Evolutionary conservation across 2,888 invertebrate genomes (phyloP), one percentile per base, ranked within the genome.

Genomic region (Syrista parreyssii): DNA sequence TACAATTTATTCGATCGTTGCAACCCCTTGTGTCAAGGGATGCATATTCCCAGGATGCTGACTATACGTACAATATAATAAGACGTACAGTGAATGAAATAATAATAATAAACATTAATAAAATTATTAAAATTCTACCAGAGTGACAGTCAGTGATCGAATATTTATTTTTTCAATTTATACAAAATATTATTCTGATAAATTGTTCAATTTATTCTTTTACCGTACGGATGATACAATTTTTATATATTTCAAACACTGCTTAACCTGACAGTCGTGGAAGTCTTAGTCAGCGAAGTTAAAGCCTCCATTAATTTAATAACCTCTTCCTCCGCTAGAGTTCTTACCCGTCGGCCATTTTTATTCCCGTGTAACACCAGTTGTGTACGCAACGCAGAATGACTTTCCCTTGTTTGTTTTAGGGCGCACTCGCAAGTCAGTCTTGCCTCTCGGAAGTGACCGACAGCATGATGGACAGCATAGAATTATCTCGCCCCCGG

Each of bases 401-500:
- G 69, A 40, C 71, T 71, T 74, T 74, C 36, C 74, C 68, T 32
- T 81, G 81, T 84, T 85, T 85, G 82, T 82, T 84, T 85, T 80
- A 85, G 71, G 78, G 34, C 75, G 77, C 68, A 71, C 31, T 71
- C 71, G 23, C 32, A 33, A 33, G 33, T 32, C 32, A 6, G 71
- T 32, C 71, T 86, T 84, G 81, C 83, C 83, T 82, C 83, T 82
- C 84, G 81, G 79, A 87, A 84, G 83, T 78, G 84, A 80, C 82
- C 80, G 81, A 77, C 79, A 75, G 81, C 83, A 80, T 83, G 82
- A 83, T 78, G 80, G 89, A 88, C 89, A 89, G 83, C 83, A 85
- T 86, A 82, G 79, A 88, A 89, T 89, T 89, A 89, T 86, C 84
- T 83, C 81, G 82, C 82, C 82, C 82, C 79, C 76, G 78, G 78